These are phyloP conservation scores for Leucosticte australis DNA, from an alignment of 2,113 vertebrate genomes.

Conservation along the genomic window DNA sequence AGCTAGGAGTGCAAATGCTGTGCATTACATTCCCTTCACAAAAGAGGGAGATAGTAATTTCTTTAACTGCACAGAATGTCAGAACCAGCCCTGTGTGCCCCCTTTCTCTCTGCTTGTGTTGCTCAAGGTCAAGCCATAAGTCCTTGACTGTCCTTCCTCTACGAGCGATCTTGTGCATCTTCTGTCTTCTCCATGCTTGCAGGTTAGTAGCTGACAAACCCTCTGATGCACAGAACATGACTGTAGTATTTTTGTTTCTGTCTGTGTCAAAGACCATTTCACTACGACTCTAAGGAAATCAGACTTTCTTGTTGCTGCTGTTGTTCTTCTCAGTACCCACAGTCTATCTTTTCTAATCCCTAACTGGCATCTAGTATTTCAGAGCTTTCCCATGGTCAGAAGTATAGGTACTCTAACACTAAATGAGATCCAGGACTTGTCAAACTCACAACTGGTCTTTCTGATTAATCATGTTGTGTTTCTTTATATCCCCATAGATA, in stretches of 20 bases:
- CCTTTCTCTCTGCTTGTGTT: background rate
- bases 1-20: background rate
- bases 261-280: background rate
- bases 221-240: background rate
- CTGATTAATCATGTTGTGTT: background rate
- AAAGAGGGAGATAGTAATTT: background rate
- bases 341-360: background rate
- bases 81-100: background rate
- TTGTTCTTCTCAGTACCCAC: background rate
- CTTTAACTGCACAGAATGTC: background rate
- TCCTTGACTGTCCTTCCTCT: background rate
- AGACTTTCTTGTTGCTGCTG: background rate
- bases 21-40: background rate
- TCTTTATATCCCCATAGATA: background rate
- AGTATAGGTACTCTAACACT: background rate
- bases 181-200: background rate
- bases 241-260: background rate
- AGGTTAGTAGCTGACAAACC: background rate
- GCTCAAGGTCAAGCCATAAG: background rate
- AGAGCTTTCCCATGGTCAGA: background rate
- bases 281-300: background rate
- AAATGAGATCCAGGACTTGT: background rate
- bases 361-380: background rate
- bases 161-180: fast-evolving
- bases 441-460: background rate